Conservation (phyloP, 2,113 vertebrate genomes). For the Abramis brama region DNA sequence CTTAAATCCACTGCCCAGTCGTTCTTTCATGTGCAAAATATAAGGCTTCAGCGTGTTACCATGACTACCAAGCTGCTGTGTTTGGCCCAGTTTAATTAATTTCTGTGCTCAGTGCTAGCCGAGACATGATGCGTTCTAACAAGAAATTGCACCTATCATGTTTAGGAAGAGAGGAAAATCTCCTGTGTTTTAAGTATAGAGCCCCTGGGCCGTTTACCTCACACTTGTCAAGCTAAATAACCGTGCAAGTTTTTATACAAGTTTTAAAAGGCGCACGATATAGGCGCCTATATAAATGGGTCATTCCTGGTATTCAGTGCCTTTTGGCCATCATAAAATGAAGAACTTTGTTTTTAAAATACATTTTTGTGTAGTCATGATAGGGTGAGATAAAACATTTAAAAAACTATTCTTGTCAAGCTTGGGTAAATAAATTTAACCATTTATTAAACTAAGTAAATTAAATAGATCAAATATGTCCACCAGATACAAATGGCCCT, state of each 20-base stretch:
- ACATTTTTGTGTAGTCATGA: too few species aligned
- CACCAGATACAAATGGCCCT: too few species aligned
- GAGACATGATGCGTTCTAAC: neutral
- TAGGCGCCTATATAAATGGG: too few species aligned
- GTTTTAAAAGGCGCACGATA: neutral
- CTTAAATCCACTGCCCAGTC: neutral
- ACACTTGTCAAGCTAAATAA: neutral
- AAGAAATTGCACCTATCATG: neutral
- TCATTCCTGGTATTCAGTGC: too few species aligned
- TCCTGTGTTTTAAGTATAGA: neutral
- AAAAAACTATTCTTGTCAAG: too few species aligned
- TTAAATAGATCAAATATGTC: too few species aligned
- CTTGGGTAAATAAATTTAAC: too few species aligned
- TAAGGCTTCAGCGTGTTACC: constrained; percentile 17
- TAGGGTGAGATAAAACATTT: too few species aligned
- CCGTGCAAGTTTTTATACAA: neutral
- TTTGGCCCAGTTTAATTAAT: constrained; percentile 26
- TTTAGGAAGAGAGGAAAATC: neutral
- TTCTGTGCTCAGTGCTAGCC: neutral
- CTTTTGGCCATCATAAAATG: too few species aligned
- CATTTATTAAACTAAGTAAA: too few species aligned
- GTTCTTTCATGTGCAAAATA: neutral
- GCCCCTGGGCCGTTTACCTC: neutral
- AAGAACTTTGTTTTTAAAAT: too few species aligned
- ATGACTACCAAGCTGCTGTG: constrained; percentile 33